Percentiles rank a stretch among this genome's conserved stretches.
These are phyloP conservation scores for Neotoma lepida DNA, from an alignment of 2,113 vertebrate genomes.

Conservation along the genomic window DNA sequence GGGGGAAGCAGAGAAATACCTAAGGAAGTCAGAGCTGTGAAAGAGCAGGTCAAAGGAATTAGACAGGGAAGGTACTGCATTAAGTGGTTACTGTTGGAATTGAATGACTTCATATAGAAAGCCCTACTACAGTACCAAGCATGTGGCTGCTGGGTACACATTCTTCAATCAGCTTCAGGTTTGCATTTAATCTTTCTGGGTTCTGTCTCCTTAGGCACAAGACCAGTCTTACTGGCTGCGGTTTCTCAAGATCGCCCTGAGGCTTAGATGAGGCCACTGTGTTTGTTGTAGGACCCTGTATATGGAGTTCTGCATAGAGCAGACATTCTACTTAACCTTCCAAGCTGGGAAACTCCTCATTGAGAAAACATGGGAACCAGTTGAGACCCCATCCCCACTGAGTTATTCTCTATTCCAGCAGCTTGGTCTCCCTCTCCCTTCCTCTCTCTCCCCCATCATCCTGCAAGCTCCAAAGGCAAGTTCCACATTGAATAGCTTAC, in stretches of 20 bases:
- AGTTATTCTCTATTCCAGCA: conserved; percentile 22
- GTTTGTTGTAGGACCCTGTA: neutral
- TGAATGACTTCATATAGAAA: neutral
- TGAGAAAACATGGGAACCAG: neutral
- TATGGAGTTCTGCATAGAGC: neutral
- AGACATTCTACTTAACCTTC: neutral
- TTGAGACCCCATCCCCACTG: neutral
- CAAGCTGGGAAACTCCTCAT: neutral
- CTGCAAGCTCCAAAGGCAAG: neutral
- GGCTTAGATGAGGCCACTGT: neutral
- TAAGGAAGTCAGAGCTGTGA: neutral
- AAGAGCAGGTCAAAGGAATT: neutral
- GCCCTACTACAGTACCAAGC: neutral
- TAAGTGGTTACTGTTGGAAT: neutral
- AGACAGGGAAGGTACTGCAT: neutral
- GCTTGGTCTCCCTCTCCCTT: neutral
- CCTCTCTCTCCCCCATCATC: neutral
- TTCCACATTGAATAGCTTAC: neutral
- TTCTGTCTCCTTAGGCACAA: neutral
- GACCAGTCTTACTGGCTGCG: neutral
- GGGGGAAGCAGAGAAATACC: neutral
- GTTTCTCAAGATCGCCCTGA: neutral
- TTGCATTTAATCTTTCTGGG: conserved; percentile 17
- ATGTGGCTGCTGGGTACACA: neutral
- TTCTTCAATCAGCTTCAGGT: neutral